Percentiles rank a stretch among this genome's conserved stretches.
Conservation (phyloP, 2,113 vertebrate genomes). For the Raphicerus campestris region DNA sequence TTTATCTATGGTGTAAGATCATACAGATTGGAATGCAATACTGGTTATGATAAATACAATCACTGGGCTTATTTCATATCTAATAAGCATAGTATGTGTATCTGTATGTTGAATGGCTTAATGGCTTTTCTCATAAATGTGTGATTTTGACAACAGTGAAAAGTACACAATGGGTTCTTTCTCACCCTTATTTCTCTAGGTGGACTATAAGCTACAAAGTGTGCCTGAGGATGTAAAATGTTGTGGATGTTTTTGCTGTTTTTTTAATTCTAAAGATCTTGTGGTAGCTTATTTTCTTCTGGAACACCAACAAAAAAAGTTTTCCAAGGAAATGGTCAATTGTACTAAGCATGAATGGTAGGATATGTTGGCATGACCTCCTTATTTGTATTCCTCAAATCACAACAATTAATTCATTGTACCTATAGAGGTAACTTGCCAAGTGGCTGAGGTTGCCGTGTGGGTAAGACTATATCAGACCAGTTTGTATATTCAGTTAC, state of each 20-base stretch:
- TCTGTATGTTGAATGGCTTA: neutral
- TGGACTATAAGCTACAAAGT: neutral
- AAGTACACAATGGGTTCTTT: neutral
- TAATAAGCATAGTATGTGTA: neutral
- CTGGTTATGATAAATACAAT: neutral
- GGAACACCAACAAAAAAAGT: neutral
- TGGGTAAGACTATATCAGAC: neutral
- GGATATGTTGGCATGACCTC: neutral
- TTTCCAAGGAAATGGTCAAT: neutral
- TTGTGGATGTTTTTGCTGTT: neutral
- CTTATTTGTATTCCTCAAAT: neutral
- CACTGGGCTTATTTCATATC: constrained; percentile 3
- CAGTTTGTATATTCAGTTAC: neutral
- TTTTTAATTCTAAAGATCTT: constrained; percentile 3
- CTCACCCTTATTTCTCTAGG: neutral
- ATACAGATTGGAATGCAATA: neutral
- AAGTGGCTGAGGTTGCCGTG: neutral
- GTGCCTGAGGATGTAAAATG: neutral
- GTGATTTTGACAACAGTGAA: constrained; percentile 10
- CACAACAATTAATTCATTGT: neutral
- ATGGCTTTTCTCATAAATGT: constrained; percentile 10
- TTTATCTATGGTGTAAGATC: neutral
- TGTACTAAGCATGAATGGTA: neutral
- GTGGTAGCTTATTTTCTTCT: neutral
- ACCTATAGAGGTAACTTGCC: neutral